Evolutionary conservation across 2,888 invertebrate species (phyloP), one percentile per base, ranked within the genome.

Genomic region (Sericinus montela): DNA sequence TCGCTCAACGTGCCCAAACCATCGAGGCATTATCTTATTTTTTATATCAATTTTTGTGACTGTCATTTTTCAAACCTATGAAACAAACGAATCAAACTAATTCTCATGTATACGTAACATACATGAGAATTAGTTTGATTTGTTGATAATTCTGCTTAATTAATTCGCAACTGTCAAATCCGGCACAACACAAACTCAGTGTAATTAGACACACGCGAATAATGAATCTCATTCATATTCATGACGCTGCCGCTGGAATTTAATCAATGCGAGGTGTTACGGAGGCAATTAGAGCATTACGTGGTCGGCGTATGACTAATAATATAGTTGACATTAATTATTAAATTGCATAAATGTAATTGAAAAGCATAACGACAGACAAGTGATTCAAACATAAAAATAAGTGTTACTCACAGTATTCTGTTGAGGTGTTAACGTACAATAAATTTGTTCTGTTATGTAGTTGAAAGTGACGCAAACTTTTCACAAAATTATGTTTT

Each of bases 191-290:
- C 57, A 58, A 55, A 52, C 52, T 52, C 40, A 51, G 51, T 60
- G 56, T 23, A 43, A 63, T 68, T 69, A 68, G 28, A 35, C 29
- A 36, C 30, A 19, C 38, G 15, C 38, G 25, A 4, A 75, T 72
- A 69, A 69, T 54, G 62, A 53, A 53, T 59, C 65, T 67, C 72
- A 75, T 81, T 67, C 72, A 79, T 70, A 73, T 72, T 67, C 65
- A 70, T 65, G 64, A 55, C 60, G 62, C 52, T 47, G 46, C 52
- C 48, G 46, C 58, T 59, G 67, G 71, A 72, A 78, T 77, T 69
- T 65, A 67, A 74, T 73, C 70, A 75, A 68, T 69, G 69, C 57
- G 43, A 38, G 14, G 23, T 14, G 39, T 45, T 44, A n/a, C 14
- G 19, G 34, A 25, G 34, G 10, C 40, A 49, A 49, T 49, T 49